phyloP scores from a whole-genome alignment of 1,140 invertebrate genomes.

The Plutomurus gul region DNA sequence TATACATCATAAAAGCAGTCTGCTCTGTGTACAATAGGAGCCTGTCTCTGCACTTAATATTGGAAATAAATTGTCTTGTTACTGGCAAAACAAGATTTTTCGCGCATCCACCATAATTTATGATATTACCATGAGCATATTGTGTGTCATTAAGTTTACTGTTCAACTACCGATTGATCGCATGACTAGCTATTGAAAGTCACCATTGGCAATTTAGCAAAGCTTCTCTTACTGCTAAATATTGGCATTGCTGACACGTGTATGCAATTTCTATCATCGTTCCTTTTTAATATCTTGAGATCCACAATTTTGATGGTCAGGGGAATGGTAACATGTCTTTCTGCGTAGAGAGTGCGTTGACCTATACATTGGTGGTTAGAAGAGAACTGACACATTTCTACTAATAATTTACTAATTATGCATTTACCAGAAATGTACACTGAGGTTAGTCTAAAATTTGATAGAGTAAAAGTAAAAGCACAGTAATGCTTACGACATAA shows the following conservation, averaged over 20 bases:
- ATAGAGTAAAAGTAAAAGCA: background rate
- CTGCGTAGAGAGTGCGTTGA: too few species aligned
- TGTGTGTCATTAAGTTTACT: slow-evolving; percentile 16
- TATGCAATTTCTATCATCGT: too few species aligned
- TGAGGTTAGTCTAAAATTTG: too few species aligned
- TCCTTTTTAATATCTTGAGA: too few species aligned
- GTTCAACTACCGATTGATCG: slow-evolving; percentile 26
- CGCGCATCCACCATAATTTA: background rate
- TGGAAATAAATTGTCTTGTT: too few species aligned
- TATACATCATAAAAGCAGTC: background rate
- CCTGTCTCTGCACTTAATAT: background rate
- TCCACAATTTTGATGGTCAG: too few species aligned
- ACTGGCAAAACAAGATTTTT: slow-evolving; percentile 6
- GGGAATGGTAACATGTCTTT: too few species aligned
- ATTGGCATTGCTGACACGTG: slow-evolving; percentile 17
- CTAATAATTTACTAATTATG: too few species aligned
- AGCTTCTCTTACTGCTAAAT: background rate
- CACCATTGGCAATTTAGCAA: slow-evolving; percentile 1
- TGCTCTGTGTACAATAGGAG: background rate
- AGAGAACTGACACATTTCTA: too few species aligned
- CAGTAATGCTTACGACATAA: background rate
- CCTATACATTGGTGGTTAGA: too few species aligned
- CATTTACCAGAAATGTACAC: too few species aligned
- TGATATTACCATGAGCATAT: slow-evolving; percentile 8
- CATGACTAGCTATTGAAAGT: slow-evolving; percentile 22